Conservation (phyloP, 2,888 invertebrate genomes). For the Drosophila vallismaia region DNA sequence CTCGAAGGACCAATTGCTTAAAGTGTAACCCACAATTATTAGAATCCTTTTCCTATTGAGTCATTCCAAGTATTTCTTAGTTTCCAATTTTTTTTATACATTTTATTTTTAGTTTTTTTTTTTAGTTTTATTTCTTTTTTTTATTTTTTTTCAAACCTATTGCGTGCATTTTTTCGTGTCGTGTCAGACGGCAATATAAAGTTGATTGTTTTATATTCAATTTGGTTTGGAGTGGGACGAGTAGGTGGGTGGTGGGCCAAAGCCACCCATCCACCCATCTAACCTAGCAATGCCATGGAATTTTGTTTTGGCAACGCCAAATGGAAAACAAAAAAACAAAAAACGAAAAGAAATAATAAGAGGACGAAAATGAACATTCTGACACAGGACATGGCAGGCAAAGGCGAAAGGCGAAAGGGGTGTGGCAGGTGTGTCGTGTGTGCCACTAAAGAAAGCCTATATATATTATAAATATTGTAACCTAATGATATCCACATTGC, state of each 20-base stretch:
- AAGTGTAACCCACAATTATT: too few species aligned
- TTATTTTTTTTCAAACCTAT: conserved; percentile 14
- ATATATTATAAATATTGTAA: not conserved
- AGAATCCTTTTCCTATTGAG: too few species aligned
- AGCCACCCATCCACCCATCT: not conserved
- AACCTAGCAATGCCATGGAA: conserved; percentile 48
- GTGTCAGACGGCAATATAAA: conserved; percentile 71
- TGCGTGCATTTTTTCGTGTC: conserved; percentile 50
- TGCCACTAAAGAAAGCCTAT: conserved; percentile 25
- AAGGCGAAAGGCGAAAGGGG: conserved; percentile 1
- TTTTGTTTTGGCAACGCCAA: conserved; percentile 64
- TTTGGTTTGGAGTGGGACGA: conserved; percentile 39
- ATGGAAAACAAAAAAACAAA: conserved; percentile 12
- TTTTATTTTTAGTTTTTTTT: not conserved
- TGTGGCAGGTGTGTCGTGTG: conserved; percentile 9
- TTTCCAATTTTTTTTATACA: not conserved
- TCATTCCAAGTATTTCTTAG: not conserved
- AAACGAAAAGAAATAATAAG: conserved; percentile 10
- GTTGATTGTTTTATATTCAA: conserved; percentile 70
- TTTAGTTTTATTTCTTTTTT: conserved; percentile 19
- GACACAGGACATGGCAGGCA: conserved; percentile 23
- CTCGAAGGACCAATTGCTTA: too few species aligned
- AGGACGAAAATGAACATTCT: conserved; percentile 47
- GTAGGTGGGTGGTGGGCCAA: not conserved
- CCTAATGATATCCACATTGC: conserved; percentile 38